These are phyloP conservation scores for Scaptomyza reducta DNA, from an alignment of 2,888 invertebrate species.

Conservation along the genomic window DNA sequence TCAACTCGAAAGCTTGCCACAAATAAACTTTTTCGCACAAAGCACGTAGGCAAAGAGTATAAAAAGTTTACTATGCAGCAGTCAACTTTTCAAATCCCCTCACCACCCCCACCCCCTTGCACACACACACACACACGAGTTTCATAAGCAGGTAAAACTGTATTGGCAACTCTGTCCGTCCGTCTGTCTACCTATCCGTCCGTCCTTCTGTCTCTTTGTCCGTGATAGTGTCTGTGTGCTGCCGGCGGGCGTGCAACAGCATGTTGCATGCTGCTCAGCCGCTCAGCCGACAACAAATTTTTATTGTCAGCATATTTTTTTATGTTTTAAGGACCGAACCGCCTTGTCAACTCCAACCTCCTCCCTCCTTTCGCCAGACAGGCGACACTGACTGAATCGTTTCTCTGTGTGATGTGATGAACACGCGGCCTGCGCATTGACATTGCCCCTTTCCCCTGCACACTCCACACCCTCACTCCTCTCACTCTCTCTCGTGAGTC, in stretches of 20 bases:
- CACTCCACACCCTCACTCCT: not conserved
- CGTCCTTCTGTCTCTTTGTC: not conserved
- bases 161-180: constrained; percentile 23
- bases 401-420: constrained; percentile 64
- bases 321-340: constrained; percentile 66
- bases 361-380: constrained; percentile 5
- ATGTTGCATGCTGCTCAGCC: constrained; percentile 75
- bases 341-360: not conserved
- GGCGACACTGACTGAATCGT: constrained; percentile 28
- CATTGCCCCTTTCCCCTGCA: constrained; percentile 43
- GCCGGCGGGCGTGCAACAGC: constrained; percentile 66
- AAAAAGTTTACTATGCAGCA: constrained; percentile 28
- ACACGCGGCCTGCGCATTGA: constrained; percentile 69
- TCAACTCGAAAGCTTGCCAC: constrained; percentile 6
- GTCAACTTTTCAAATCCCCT: constrained; percentile 27
- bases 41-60: constrained; percentile 35
- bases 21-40: constrained; percentile 7
- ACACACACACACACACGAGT: constrained; percentile 1
- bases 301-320: constrained; percentile 79
- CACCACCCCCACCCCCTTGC: not conserved
- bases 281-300: constrained; percentile 69
- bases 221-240: constrained; percentile 24
- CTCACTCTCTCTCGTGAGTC: not conserved
- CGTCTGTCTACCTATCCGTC: not conserved
- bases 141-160: constrained; percentile 35